phyloP scores from a whole-genome alignment of 92 coral and sea anemone genomes.

The Muricea muricata region DNA sequence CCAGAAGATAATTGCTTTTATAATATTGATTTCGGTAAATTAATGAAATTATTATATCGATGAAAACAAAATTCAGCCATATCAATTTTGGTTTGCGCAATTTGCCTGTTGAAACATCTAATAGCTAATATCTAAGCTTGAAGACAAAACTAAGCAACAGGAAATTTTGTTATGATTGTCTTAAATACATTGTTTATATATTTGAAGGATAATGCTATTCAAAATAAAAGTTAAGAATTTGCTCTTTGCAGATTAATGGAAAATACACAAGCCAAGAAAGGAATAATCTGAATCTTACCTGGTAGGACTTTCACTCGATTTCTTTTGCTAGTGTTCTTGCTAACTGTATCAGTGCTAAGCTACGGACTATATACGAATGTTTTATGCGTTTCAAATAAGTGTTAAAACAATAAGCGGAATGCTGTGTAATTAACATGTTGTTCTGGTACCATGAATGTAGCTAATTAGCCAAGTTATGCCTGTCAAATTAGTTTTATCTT shows the following conservation, averaged over 20 bases:
- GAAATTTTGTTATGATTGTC: not conserved
- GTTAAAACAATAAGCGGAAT: slow-evolving; percentile 42
- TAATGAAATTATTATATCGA: slow-evolving; percentile 16
- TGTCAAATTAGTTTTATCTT: slow-evolving; percentile 28
- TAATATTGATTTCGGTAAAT: not conserved
- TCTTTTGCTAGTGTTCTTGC: not conserved
- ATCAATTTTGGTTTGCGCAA: not conserved
- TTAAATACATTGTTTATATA: slow-evolving; percentile 26
- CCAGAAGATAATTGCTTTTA: not conserved
- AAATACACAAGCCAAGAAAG: not conserved
- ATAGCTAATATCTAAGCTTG: not conserved
- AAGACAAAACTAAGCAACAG: not conserved
- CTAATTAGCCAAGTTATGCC: slow-evolving; percentile 34
- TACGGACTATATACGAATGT: not conserved
- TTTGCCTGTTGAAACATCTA: not conserved
- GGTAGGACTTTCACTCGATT: too few relatives aligned
- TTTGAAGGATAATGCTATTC: slow-evolving; percentile 47
- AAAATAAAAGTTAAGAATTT: slow-evolving; percentile 17
- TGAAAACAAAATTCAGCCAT: not conserved
- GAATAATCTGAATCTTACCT: slow-evolving; percentile 27
- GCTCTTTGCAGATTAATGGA: not conserved
- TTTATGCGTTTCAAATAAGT: slow-evolving; percentile 36
- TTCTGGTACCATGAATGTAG: slow-evolving; percentile 45
- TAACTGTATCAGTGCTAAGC: not conserved
- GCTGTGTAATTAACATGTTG: slow-evolving; percentile 41